Percentiles rank a stretch among this genome's conserved stretches.
Conservation (phyloP, 2,888 invertebrate species). For the Carterocephalus palaemon region DNA sequence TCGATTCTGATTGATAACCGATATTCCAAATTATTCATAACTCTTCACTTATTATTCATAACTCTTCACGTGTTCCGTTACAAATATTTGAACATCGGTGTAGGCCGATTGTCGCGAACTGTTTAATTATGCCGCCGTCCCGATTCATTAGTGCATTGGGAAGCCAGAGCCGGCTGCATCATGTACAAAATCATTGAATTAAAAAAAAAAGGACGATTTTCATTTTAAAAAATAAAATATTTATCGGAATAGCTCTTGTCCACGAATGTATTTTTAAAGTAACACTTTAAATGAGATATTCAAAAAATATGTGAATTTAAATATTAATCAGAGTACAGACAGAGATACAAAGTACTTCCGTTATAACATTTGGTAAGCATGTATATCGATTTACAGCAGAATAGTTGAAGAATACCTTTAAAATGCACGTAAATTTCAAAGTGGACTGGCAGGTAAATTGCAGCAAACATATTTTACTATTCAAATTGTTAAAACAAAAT, state of each 20-base stretch:
- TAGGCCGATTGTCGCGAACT: slow-evolving; percentile 66
- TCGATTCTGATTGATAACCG: too few relatives aligned
- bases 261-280: too few relatives aligned
- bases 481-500: slow-evolving; percentile 40
- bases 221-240: too few relatives aligned
- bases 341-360: too few relatives aligned
- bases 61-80: slow-evolving; percentile 34
- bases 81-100: slow-evolving; percentile 50
- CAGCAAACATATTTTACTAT: slow-evolving; percentile 26
- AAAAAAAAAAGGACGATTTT: too few relatives aligned
- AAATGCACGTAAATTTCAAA: slow-evolving; percentile 5
- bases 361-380: too few relatives aligned
- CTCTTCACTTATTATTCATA: slow-evolving; percentile 4
- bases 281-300: too few relatives aligned
- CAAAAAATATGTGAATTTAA: too few relatives aligned
- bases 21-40: neutral
- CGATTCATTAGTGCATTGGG: slow-evolving; percentile 72
- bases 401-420: slow-evolving; percentile 3
- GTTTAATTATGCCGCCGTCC: slow-evolving; percentile 73
- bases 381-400: too few relatives aligned
- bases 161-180: slow-evolving; percentile 60
- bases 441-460: slow-evolving; percentile 22
- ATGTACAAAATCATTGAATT: too few relatives aligned
- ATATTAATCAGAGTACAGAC: too few relatives aligned
- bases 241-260: too few relatives aligned